Base-by-base conservation (phyloP, 2,888 invertebrate genomes). In the Himalopsyche tibetana region DNA sequence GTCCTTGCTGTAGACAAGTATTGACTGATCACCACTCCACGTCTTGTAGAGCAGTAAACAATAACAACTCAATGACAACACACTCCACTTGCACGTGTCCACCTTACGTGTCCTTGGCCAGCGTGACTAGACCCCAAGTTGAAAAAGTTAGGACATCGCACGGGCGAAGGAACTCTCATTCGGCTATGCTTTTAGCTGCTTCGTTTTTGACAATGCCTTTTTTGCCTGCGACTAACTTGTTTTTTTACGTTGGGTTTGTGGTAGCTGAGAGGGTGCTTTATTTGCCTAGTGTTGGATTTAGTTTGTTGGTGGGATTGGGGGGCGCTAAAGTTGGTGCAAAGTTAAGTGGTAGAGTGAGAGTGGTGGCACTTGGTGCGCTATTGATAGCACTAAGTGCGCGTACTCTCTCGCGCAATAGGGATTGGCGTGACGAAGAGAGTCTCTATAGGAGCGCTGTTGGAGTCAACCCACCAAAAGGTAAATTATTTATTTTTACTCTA, bases 221-320 rank as follows among this genome's bases (percentile, higher is more conserved):
- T 93, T 94, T 99, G 90, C 99, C 99, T 89, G 99, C 99, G 88
- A 96, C 98, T 90, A 99, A 99, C 94, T 93, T 99, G 90, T 96
- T 99, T 92, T 98, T 99, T 94, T 99, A 99, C 92, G 99, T 99
- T 87, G 99, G 99, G 82, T 99, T 99, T 92, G 99, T 99, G 89
- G 97, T 99, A 85, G 99, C 99, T 87, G 99, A 99, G 93, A 95
- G 99, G 89, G 96, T 99, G 89, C 94, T 99, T 89, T 99, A 99
- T 93, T 95, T 99, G 91, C 99, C 99, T 83, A 98, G 98, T 93
- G 97, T 99, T 90, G 99, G 99, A 84, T 97, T 96, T 92, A 99
- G 98, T 92, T 94, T 99, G 90, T 93, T 99, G 89, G 93, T 98
- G 87, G 98, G 97, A 84, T 93, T 96, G 89, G 96, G 97, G 69